Percentiles rank a stretch among this genome's conserved stretches.
Conservation (phyloP, 2,113 vertebrate species). For the Amblyornis subalaris region DNA sequence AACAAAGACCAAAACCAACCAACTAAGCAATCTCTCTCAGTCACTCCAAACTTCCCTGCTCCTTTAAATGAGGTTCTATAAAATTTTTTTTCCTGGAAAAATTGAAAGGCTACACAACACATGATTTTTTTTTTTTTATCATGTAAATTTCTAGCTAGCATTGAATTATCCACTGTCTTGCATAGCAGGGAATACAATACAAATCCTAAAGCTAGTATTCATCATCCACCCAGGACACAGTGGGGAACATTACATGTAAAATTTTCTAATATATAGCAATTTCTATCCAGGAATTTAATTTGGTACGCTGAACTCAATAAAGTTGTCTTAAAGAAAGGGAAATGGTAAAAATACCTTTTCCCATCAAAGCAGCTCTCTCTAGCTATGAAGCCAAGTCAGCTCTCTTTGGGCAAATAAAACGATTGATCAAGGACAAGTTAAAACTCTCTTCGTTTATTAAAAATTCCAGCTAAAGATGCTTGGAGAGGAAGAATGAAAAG, state of each 20-base stretch:
- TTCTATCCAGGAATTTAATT: not conserved
- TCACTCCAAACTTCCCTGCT: not conserved
- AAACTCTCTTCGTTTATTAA: not conserved
- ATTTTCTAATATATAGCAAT: not conserved
- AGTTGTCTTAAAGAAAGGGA: not conserved
- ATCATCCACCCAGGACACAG: not conserved
- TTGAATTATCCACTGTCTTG: not conserved
- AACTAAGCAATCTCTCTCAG: not conserved
- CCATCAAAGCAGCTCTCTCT: not conserved
- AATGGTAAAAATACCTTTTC: not conserved
- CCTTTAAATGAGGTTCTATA: not conserved
- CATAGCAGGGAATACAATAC: not conserved
- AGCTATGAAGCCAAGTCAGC: not conserved
- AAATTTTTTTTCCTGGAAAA: not conserved
- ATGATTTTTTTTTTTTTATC: not conserved
- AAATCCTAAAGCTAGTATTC: not conserved
- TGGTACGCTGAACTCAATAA: not conserved
- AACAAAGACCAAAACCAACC: not conserved
- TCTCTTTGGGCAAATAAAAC: not conserved
- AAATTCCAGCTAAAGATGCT: not conserved
- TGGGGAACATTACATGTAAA: not conserved
- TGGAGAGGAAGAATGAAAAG: not conserved
- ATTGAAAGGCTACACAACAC: not conserved
- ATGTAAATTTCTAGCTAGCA: not conserved
- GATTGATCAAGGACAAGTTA: not conserved